Percentiles rank a stretch among this genome's conserved stretches.
These are phyloP conservation scores for Istiophorus platypterus DNA, from an alignment of 2,113 vertebrate species.

Conservation along the genomic window DNA sequence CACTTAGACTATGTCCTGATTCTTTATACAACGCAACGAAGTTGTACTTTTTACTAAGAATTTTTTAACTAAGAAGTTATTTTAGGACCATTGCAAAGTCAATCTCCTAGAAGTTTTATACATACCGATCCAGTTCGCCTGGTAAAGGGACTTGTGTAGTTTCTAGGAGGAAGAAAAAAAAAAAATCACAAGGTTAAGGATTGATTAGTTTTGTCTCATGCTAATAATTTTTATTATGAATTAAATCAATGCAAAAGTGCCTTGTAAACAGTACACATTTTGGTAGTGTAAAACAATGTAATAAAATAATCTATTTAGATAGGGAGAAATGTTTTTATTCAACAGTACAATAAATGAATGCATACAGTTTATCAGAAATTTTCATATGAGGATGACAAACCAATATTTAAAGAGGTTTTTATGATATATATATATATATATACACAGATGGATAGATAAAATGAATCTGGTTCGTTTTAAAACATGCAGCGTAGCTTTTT, in stretches of 20 bases:
- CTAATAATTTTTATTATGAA: background rate
- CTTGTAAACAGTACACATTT: conserved; percentile 1
- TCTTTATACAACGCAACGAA: no score
- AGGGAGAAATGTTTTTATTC: conserved; percentile 83
- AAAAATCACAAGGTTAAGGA: background rate
- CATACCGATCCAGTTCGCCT: no score
- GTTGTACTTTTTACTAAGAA: no score
- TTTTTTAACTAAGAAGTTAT: no score
- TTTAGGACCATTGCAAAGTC: no score
- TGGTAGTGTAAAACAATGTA: background rate
- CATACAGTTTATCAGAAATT: conserved; percentile 76
- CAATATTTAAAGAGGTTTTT: conserved; percentile 63
- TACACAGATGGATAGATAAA: conserved; percentile 68
- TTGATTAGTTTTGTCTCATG: background rate
- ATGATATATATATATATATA: conserved; percentile 69
- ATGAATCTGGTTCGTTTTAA: conserved; percentile 46
- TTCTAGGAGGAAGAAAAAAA: no score
- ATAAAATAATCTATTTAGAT: conserved; percentile 2
- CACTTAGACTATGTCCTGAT: no score
- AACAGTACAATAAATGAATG: conserved; percentile 86
- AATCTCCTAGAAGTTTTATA: no score
- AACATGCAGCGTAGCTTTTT: conserved; percentile 74
- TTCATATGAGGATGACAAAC: conserved; percentile 70
- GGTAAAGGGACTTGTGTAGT: no score
- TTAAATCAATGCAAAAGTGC: background rate